Percentiles rank a stretch among this genome's conserved stretches.
phyloP scores from a whole-genome alignment of 2,113 vertebrate genomes.

The Geococcyx californianus region DNA sequence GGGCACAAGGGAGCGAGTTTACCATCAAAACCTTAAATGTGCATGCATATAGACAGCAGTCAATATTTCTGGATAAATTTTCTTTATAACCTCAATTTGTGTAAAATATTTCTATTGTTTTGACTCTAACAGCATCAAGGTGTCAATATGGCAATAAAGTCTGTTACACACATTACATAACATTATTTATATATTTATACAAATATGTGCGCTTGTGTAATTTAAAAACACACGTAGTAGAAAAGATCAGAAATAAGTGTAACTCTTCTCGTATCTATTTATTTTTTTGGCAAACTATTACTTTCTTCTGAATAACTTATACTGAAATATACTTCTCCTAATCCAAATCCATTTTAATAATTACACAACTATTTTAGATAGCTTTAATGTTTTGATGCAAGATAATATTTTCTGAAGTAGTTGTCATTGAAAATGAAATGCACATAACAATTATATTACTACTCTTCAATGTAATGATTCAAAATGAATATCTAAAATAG shows the following conservation, averaged over 20 bases:
- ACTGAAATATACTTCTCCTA: neutral
- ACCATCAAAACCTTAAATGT: neutral
- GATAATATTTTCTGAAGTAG: neutral
- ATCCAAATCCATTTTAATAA: neutral
- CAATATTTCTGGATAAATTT: neutral
- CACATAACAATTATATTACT: neutral
- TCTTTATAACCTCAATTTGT: neutral
- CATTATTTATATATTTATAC: neutral
- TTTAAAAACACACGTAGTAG: neutral
- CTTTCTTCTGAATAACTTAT: neutral
- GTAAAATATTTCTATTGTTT: neutral
- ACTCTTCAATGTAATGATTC: neutral
- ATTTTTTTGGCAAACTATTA: neutral
- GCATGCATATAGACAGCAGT: neutral
- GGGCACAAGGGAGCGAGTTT: neutral
- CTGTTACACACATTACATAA: neutral
- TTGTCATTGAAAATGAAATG: neutral
- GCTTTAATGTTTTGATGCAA: neutral
- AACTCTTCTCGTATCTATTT: neutral
- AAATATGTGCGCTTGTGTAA: neutral
- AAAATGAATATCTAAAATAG: neutral
- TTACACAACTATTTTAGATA: neutral
- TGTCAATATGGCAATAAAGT: neutral
- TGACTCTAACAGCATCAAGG: neutral
- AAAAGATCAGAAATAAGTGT: neutral